Evolutionary conservation across 1,140 invertebrate species (phyloP).

Genomic region (Dendroctonus valens): DNA sequence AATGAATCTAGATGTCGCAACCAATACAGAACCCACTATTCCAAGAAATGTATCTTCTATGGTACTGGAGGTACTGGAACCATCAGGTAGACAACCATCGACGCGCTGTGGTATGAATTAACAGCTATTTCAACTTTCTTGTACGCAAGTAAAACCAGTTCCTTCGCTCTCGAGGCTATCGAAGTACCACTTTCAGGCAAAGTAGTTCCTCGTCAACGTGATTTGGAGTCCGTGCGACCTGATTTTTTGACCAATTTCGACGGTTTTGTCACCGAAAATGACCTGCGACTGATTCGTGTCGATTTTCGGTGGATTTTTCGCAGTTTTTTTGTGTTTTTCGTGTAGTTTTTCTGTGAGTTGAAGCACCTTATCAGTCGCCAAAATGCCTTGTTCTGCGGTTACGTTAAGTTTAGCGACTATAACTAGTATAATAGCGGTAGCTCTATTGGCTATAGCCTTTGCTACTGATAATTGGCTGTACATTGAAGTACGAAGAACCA

Average conservation of each 20-base stretch:
- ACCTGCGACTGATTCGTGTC: constrained; percentile 12
- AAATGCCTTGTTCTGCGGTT: constrained; percentile 92
- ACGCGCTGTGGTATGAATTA: constrained; percentile 25
- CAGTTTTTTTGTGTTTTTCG: constrained; percentile 3
- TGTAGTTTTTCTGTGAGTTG: constrained; percentile 3
- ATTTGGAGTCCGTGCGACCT: constrained; percentile 20
- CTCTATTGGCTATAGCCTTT: constrained; percentile 87
- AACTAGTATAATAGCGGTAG: constrained; percentile 87
- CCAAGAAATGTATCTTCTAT: too few species aligned
- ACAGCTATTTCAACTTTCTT: constrained; percentile 36
- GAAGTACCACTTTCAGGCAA: constrained; percentile 30
- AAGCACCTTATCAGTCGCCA: constrained; percentile 37
- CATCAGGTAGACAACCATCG: constrained; percentile 26
- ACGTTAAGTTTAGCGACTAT: constrained; percentile 92
- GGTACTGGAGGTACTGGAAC: too few species aligned
- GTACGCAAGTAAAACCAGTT: constrained; percentile 32
- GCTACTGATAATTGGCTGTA: constrained; percentile 94
- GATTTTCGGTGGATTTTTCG: neutral
- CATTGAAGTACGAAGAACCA: constrained; percentile 83
- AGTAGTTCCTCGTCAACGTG: constrained; percentile 28
- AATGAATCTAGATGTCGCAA: too few species aligned
- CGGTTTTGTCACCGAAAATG: constrained; percentile 21
- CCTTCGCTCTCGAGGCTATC: constrained; percentile 32
- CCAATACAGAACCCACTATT: too few species aligned
- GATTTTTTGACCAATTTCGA: constrained; percentile 15